Evolutionary conservation across 2,888 invertebrate species (phyloP).

Genomic region (Cristatella mucedo): DNA sequence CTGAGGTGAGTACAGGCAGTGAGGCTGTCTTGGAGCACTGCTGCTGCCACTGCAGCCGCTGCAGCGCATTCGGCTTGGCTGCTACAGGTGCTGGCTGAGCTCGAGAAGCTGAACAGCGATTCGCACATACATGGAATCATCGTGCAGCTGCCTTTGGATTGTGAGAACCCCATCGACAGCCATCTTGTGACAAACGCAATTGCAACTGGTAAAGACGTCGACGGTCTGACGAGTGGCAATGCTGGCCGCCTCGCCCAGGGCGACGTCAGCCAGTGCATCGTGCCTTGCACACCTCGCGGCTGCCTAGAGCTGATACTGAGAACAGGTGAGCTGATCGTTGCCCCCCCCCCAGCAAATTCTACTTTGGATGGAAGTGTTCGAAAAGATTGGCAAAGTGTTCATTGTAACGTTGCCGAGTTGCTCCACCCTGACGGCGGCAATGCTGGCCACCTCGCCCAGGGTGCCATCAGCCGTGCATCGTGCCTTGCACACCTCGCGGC

Average conservation of each 20-base stretch:
- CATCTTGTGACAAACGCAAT: conserved; percentile 55
- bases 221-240: conserved; percentile 79
- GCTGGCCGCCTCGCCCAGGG: conserved; percentile 81
- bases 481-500: conserved; percentile 92
- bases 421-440: too few relatives aligned
- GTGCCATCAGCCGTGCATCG: conserved; percentile 64
- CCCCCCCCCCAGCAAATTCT: background rate
- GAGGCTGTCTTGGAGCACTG: background rate
- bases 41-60: background rate
- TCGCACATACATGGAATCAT: conserved; percentile 78
- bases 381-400: background rate
- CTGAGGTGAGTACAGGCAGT: conserved; percentile 22
- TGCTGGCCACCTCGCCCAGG: conserved; percentile 76
- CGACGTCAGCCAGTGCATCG: conserved; percentile 59
- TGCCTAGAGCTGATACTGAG: conserved; percentile 75
- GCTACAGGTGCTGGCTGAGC: conserved; percentile 50
- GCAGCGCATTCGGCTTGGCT: background rate
- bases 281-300: conserved; percentile 92
- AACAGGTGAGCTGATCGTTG: conserved; percentile 36
- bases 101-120: conserved; percentile 64
- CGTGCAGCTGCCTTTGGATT: conserved; percentile 69
- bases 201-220: conserved; percentile 77
- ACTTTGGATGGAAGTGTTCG: background rate
- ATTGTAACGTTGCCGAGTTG: background rate
- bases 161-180: conserved; percentile 61